phyloP scores from a whole-genome alignment of 35 echinoderm and acorn worm genomes.

The Heliocidaris erythrogramma region DNA sequence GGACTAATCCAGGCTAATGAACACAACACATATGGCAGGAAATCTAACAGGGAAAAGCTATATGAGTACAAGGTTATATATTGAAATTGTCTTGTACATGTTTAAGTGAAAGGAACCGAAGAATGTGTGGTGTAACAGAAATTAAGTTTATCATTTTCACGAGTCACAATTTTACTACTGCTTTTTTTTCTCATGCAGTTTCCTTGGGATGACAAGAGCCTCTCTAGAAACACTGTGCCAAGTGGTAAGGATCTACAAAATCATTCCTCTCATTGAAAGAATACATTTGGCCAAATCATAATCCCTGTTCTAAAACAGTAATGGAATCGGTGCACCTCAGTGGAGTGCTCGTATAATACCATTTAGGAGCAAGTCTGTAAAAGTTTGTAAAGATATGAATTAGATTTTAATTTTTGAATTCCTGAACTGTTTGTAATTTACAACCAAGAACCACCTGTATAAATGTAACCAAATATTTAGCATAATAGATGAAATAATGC shows the following conservation, averaged over 20 bases:
- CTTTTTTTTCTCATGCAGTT: conserved; percentile 40
- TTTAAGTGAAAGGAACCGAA: too few species aligned
- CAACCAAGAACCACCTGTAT: background rate
- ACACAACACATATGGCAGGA: too few species aligned
- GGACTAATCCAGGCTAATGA: too few species aligned
- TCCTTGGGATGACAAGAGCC: conserved; percentile 63
- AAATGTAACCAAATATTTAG: too few species aligned
- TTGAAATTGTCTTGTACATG: too few species aligned
- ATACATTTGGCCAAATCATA: background rate
- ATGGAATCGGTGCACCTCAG: background rate
- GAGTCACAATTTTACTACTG: too few species aligned
- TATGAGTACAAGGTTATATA: too few species aligned
- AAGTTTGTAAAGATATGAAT: background rate
- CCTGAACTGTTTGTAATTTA: background rate
- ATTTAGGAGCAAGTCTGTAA: background rate
- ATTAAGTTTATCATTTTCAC: too few species aligned
- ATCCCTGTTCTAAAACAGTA: background rate
- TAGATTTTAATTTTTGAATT: background rate
- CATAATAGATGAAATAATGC: too few species aligned
- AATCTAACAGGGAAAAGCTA: too few species aligned
- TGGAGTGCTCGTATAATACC: background rate
- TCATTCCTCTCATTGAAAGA: background rate
- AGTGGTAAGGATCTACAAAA: background rate
- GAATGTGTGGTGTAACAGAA: too few species aligned
- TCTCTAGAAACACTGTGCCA: background rate